Conservation (phyloP, 2,797 vertebrate genomes). For the Orestias chungarensis region DNA sequence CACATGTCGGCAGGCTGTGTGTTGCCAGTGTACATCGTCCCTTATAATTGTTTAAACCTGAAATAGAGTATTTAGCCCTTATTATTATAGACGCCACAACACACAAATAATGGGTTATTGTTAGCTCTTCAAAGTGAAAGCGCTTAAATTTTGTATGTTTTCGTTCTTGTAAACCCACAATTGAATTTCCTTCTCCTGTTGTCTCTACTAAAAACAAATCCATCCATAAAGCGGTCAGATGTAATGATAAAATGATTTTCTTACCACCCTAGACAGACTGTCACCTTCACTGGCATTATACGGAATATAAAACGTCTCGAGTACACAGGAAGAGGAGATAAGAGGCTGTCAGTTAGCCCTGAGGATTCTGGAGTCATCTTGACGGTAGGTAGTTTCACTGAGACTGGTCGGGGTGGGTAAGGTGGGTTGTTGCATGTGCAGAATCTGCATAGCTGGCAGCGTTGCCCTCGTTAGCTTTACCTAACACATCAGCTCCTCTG, state of each 20-base stretch:
- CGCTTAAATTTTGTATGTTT: background rate
- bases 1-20: background rate
- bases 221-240: background rate
- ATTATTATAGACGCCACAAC: background rate
- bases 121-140: background rate
- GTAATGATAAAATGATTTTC: background rate
- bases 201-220: background rate
- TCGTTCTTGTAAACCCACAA: background rate
- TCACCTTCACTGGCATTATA: background rate
- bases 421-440: conserved; percentile 8
- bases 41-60: background rate
- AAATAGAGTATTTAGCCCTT: background rate
- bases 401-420: background rate
- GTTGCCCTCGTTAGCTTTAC: conserved; percentile 60
- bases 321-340: background rate
- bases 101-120: background rate
- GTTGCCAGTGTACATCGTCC: background rate
- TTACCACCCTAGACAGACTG: background rate
- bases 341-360: conserved; percentile 29
- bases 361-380: conserved; percentile 18
- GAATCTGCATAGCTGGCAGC: conserved; percentile 33
- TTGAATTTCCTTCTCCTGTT: background rate
- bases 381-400: conserved; percentile 30
- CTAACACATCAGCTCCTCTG: conserved; percentile 38
- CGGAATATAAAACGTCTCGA: background rate